Evolutionary conservation across 2,113 vertebrate species (phyloP), one percentile per base, ranked within the genome.

Genomic region (Chlamydotis undulata): DNA sequence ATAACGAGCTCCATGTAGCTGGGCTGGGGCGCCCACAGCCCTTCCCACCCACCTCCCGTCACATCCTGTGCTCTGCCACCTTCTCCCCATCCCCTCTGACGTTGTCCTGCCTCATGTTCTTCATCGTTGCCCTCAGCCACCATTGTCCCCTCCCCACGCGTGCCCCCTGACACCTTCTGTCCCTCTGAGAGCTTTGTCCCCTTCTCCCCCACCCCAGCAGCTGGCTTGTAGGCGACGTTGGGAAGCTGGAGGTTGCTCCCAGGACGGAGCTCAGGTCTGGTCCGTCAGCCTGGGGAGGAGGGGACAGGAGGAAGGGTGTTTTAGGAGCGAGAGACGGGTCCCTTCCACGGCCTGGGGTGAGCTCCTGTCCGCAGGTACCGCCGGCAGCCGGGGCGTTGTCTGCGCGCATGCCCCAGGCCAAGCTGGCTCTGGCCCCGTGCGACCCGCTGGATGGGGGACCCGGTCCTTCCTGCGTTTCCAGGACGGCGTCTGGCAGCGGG

Each of bases 361-460:
- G 78, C 5, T n/a, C 25, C 61, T 39, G 41, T 1, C 70, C 15
- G 3, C 83, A 31, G 67, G n/a, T 16, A 21, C 50, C 26, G 6
- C 26, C 35, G 7, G 43, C 55, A 70, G 55, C 35, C 29, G 4
- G 26, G 12, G n/a, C 19, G 4, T 21, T 47, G 55, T 74, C 87
- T 15, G 0, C 45, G 25, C 1, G 4, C 43, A 6, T 16, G n/a
- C 23, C 53, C 43, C 0, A 2, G 21, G 3, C 15, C 4, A 9
- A 43, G 68, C 41, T 41, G 45, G 43, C 63, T 57, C 60, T 12
- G 21, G 22, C 19, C 13, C n/a, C 6, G 0, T 16, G 28, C 5
- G 9, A 37, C 24, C 2, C 2, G 3, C 37, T 2, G 31, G 7
- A 0, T 39, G 56, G 63, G 68, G 50, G 47, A 39, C 50, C 10